These are phyloP conservation scores for Anas capensis DNA, from an alignment of 2,797 vertebrate species.

Conservation along the genomic window DNA sequence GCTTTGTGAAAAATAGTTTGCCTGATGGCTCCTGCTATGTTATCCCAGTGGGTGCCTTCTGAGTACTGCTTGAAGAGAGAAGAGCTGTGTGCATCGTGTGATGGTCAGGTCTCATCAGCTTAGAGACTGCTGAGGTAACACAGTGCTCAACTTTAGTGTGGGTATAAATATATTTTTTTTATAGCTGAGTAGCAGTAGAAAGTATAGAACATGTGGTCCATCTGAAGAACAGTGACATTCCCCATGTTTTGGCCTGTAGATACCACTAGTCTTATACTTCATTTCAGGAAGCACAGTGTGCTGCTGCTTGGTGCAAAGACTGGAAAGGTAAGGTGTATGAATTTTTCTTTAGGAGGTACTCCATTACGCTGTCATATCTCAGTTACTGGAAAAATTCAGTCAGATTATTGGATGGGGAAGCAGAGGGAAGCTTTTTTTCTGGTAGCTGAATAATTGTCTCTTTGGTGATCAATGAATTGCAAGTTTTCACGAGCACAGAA, in stretches of 20 bases:
- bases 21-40: neutral
- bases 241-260: neutral
- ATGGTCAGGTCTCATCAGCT: neutral
- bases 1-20: neutral
- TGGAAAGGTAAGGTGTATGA: neutral
- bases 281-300: neutral
- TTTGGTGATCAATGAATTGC: neutral
- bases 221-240: neutral
- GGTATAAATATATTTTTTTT: neutral
- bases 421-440: slow-evolving; percentile 11
- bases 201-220: neutral
- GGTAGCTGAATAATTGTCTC: neutral
- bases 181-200: neutral
- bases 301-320: neutral
- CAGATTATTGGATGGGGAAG: neutral
- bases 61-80: neutral
- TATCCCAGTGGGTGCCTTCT: neutral
- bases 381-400: neutral
- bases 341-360: neutral
- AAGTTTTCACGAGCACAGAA: neutral
- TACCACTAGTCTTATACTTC: neutral
- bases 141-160: neutral
- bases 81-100: neutral
- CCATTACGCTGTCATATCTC: neutral
- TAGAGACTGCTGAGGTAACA: neutral